A percentile compares a stretch with the other conserved stretches of the same genome.
These are phyloP conservation scores for Wiebesia pumilae DNA, from an alignment of 1,140 invertebrate genomes.

Conservation along the genomic window DNA sequence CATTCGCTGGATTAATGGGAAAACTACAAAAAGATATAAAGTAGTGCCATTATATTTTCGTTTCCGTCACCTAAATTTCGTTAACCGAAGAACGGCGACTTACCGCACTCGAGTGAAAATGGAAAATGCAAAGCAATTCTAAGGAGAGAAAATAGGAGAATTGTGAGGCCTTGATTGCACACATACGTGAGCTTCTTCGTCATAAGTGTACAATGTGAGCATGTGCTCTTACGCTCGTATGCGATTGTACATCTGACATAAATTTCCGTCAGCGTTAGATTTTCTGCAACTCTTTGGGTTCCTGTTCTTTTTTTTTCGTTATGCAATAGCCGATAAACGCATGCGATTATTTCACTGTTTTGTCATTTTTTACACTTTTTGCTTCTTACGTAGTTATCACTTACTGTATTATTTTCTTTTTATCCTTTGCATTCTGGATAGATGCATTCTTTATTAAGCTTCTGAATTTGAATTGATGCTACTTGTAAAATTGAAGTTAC, in stretches of 20 bases:
- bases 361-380: neutral
- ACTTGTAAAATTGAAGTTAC: neutral
- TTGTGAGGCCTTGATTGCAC: conserved; percentile 9
- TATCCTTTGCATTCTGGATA: neutral
- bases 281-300: neutral
- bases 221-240: neutral
- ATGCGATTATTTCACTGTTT: conserved; percentile 2
- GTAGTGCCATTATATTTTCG: neutral
- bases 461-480: neutral
- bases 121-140: conserved; percentile 4
- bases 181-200: conserved; percentile 7
- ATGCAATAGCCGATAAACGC: conserved; percentile 4
- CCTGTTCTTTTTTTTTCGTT: neutral
- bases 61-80: neutral
- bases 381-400: neutral
- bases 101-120: neutral
- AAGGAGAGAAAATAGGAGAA: neutral
- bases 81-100: neutral
- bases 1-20: too few species aligned
- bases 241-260: conserved; percentile 3
- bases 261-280: conserved; percentile 18
- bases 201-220: neutral
- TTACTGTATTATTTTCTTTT: neutral
- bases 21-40: too few species aligned
- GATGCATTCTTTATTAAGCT: neutral